phyloP scores from a whole-genome alignment of 2,888 invertebrate genomes.

The Chironomus riparius region DNA sequence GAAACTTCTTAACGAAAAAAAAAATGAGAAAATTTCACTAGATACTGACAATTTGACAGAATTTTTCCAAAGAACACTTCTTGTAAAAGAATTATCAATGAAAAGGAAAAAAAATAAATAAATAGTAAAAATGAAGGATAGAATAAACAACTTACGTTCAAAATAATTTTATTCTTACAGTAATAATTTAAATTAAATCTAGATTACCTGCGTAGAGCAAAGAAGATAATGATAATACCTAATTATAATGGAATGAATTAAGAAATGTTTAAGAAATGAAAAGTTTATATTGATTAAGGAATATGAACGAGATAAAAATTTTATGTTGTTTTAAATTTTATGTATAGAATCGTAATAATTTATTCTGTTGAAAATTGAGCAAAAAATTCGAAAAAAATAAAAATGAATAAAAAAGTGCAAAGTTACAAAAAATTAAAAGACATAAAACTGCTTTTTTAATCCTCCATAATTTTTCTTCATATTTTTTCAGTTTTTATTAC shows the following conservation, averaged over 20 bases:
- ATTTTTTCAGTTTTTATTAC: not conserved
- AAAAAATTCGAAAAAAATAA: not conserved
- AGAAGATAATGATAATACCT: not conserved
- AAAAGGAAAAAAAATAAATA: not conserved
- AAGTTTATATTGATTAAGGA: not conserved
- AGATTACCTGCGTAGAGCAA: not conserved
- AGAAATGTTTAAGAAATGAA: not conserved
- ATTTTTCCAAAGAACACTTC: no score
- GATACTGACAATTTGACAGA: no score
- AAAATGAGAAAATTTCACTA: no score
- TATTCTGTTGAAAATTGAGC: constrained; percentile 5
- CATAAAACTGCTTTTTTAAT: no score
- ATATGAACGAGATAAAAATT: not conserved
- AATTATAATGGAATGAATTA: no score
- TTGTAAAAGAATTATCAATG: no score
- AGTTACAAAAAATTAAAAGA: not conserved
- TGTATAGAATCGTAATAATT: not conserved
- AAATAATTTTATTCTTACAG: not conserved
- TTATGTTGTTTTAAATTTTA: not conserved
- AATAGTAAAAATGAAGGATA: not conserved
- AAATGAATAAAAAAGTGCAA: constrained; percentile 3
- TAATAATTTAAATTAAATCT: not conserved
- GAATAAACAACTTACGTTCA: not conserved
- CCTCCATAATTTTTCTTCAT: no score
- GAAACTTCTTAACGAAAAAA: not conserved